phyloP scores from a whole-genome alignment of 2,113 vertebrate genomes.

The Melanostigma gelatinosum region DNA sequence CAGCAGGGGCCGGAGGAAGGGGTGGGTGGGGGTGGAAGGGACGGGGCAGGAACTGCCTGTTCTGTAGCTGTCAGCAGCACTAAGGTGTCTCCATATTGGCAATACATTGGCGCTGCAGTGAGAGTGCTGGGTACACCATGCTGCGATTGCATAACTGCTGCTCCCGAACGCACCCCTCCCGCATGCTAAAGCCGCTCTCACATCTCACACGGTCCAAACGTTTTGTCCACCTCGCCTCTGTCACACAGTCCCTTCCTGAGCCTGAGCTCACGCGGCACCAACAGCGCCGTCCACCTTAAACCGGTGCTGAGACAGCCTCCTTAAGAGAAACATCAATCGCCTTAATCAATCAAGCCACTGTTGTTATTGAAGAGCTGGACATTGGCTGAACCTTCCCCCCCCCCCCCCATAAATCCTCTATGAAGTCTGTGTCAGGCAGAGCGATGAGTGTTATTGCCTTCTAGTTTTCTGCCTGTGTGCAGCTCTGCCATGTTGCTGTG shows the following conservation, averaged over 20 bases:
- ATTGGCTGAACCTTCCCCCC: conserved; percentile 22
- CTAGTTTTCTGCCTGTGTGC: conserved; percentile 43
- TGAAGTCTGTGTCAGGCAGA: conserved; percentile 41
- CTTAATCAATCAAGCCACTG: conserved; percentile 41
- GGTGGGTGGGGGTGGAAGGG: neutral
- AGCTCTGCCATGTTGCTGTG: conserved; percentile 64
- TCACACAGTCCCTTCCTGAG: neutral
- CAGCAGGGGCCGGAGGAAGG: conserved; percentile 3
- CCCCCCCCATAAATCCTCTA: conserved; percentile 46
- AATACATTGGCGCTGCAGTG: conserved; percentile 74
- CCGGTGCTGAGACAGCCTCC: conserved; percentile 20
- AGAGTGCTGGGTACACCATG: conserved; percentile 64
- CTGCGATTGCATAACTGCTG: conserved; percentile 82
- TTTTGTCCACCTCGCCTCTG: conserved; percentile 38
- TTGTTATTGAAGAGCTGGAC: conserved; percentile 40
- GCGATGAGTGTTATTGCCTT: conserved; percentile 33
- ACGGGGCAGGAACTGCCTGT: conserved; percentile 59
- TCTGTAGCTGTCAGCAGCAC: conserved; percentile 74
- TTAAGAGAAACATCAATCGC: conserved; percentile 38
- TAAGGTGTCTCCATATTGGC: conserved; percentile 66
- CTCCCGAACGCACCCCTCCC: conserved; percentile 74
- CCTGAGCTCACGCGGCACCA: neutral
- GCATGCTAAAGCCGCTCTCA: conserved; percentile 49
- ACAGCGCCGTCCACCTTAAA: conserved; percentile 12
- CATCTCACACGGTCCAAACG: conserved; percentile 45